Evolutionary conservation across 2,888 invertebrate species (phyloP).

Genomic region (Agrenia bidenticulata): DNA sequence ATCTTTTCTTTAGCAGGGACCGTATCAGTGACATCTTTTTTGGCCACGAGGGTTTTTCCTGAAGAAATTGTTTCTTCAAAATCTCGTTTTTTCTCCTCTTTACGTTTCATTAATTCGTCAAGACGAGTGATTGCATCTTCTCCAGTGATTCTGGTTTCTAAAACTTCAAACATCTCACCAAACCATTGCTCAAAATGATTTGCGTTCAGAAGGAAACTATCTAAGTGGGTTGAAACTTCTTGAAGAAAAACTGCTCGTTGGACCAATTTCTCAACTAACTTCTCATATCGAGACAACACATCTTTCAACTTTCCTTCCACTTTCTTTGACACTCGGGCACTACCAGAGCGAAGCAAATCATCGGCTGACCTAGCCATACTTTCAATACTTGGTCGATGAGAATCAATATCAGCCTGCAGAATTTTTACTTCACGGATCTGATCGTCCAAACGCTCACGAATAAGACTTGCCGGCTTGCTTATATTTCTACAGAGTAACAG

Average conservation of each 20-base stretch:
- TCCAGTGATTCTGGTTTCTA: constrained; percentile 72
- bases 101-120: constrained; percentile 65
- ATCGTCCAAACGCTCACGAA: constrained; percentile 80
- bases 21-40: constrained; percentile 87
- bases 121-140: constrained; percentile 65
- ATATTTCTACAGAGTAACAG: constrained; percentile 57
- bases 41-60: constrained; percentile 76
- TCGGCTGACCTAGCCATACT: constrained; percentile 76
- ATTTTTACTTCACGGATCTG: constrained; percentile 84
- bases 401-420: constrained; percentile 79
- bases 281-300: constrained; percentile 78
- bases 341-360: constrained; percentile 76
- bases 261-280: constrained; percentile 74
- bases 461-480: constrained; percentile 80
- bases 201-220: constrained; percentile 68
- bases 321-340: constrained; percentile 81
- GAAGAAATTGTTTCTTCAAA: constrained; percentile 77
- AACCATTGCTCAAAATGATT: constrained; percentile 72
- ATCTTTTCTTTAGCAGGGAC: constrained; percentile 79
- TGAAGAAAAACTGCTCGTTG: constrained; percentile 80
- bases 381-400: constrained; percentile 80
- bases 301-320: constrained; percentile 87
- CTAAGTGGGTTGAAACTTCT: constrained; percentile 69
- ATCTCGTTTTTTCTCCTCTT: constrained; percentile 63
- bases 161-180: constrained; percentile 68